Percentiles rank a stretch among this genome's conserved stretches.
Conservation (phyloP, 2,113 vertebrate species). For the Piprites chloris region DNA sequence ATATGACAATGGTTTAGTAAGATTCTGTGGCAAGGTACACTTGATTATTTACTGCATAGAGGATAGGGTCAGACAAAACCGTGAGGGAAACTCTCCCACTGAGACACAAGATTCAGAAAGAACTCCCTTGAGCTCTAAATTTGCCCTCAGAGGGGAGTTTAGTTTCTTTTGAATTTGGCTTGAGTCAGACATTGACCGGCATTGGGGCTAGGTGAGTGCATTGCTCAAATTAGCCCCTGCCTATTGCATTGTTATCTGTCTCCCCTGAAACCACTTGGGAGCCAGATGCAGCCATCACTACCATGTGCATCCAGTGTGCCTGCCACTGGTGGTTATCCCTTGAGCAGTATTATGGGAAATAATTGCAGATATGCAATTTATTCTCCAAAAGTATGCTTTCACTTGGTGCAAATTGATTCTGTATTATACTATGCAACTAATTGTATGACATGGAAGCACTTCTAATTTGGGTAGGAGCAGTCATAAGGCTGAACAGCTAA, state of each 20-base stretch:
- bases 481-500: not conserved
- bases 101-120: not conserved
- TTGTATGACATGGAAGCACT: not conserved
- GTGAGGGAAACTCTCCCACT: not conserved
- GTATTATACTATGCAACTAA: not conserved
- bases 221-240: not conserved
- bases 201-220: not conserved
- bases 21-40: not conserved
- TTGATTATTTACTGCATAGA: not conserved
- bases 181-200: not conserved
- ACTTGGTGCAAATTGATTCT: not conserved
- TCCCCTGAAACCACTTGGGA: not conserved
- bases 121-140: not conserved
- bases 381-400: not conserved
- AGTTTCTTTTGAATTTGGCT: not conserved
- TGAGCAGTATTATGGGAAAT: not conserved
- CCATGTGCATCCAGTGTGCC: rapidly evolving
- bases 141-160: not conserved
- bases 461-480: not conserved
- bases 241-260: not conserved
- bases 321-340: not conserved
- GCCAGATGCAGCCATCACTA: not conserved
- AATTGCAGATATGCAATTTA: not conserved
- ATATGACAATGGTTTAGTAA: not conserved
- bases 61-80: not conserved